phyloP scores from a whole-genome alignment of 2,888 invertebrate species.

The Cremastinae sp. region DNA sequence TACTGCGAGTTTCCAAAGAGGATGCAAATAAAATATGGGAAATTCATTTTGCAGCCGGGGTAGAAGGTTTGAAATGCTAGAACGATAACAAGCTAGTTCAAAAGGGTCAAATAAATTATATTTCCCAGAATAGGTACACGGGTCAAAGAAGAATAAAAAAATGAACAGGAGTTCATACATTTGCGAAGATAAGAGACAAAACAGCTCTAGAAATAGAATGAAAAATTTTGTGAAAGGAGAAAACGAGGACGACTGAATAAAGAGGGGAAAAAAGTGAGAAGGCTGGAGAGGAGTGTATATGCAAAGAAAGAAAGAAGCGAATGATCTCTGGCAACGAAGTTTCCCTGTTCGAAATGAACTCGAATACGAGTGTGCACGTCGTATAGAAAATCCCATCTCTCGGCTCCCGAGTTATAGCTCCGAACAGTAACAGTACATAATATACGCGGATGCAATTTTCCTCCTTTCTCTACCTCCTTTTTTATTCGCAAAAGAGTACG shows the following conservation, averaged over 20 bases:
- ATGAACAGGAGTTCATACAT: slow-evolving; percentile 9
- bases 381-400: slow-evolving; percentile 45
- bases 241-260: slow-evolving; percentile 10
- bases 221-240: slow-evolving; percentile 10
- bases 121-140: not conserved
- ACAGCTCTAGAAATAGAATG: slow-evolving; percentile 12
- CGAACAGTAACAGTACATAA: slow-evolving; percentile 11
- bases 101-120: slow-evolving; percentile 21
- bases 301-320: slow-evolving; percentile 42
- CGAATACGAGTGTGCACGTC: slow-evolving; percentile 25
- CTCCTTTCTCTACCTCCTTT: slow-evolving; percentile 17
- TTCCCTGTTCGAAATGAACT: slow-evolving; percentile 48
- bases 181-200: slow-evolving; percentile 12
- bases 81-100: too few species aligned
- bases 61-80: too few species aligned
- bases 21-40: too few species aligned
- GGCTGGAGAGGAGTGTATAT: slow-evolving; percentile 16
- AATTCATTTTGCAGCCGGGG: too few species aligned
- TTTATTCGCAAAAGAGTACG: slow-evolving; percentile 15
- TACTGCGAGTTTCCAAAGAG: too few species aligned
- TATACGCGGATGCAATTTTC: slow-evolving; percentile 25
- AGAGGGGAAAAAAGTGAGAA: not conserved
- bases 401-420: slow-evolving; percentile 43
- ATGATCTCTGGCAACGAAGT: slow-evolving; percentile 49
- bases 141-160: slow-evolving; percentile 6